Evolutionary conservation across 2,797 vertebrate genomes (phyloP), one percentile per base, ranked within the genome.

Genomic region (Valencia hispanica): DNA sequence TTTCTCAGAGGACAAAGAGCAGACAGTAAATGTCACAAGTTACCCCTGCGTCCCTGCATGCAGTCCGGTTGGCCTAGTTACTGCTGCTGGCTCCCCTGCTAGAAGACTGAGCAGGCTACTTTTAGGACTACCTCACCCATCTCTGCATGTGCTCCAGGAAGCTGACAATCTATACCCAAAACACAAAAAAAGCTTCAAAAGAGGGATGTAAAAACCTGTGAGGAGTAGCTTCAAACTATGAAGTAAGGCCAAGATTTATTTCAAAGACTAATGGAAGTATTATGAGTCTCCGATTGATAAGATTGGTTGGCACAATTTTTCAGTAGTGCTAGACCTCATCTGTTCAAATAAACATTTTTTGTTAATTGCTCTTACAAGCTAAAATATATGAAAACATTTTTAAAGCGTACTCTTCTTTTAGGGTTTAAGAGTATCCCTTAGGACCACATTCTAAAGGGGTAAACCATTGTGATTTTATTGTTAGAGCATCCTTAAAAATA

Each of bases 21-120:
- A 89, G 82, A 90, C 82, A 78, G 83, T 65, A 77, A 86, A 89
- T 88, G 85, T 87, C 87, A 86, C 50, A 59, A 82, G 81, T 78
- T 75, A 48, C 77, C 57, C 65, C 70, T 74, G 75, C 43, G 71
- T 81, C 69, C 53, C 83, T 4, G 61, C 70, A 73, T 84, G 84
- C 50, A 84, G 84, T 79, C 74, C 27, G 55, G 68, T 69, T 91
- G 88, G 80, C 89, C 89, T 90, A 90, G 69, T 87, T 92, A 79
- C 59, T 77, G 70, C 55, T 86, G 77, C 84, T 80, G 81, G 92
- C 85, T 88, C 79, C n/a, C 80, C 81, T 75, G 66, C 81, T 78
- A 77, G 75, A 84, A 53, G 71, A 85, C 55, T 61, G 73, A 84
- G 72, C 45, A 71, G 65, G 63, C 61, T 78, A 78, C 61, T 88